Evolutionary conservation across 1,140 invertebrate species (phyloP).

Genomic region (Nomia melanderi): DNA sequence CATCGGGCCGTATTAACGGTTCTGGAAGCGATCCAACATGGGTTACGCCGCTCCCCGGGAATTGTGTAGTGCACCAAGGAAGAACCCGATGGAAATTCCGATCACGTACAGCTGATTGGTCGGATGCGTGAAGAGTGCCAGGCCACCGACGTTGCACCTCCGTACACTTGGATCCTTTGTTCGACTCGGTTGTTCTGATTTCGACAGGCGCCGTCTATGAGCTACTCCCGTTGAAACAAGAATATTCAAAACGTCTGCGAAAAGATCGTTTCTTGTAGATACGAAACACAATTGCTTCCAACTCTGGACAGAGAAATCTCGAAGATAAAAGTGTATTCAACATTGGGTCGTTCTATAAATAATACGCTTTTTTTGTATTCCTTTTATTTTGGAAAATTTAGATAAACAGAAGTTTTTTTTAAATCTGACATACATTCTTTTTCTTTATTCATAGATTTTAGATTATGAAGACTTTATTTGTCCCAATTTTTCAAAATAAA

Average conservation of each 20-base stretch:
- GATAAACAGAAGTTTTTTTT: no score
- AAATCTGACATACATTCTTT: no score
- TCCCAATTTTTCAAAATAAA: no score
- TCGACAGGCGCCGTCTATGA: slow-evolving; percentile 1
- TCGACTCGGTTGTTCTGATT: slow-evolving; percentile 18
- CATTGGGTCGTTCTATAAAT: no score
- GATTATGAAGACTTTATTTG: no score
- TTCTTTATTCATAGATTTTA: no score
- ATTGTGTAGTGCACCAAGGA: slow-evolving; percentile 1
- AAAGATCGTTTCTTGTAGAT: not conserved
- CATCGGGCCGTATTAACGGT: slow-evolving; percentile 26
- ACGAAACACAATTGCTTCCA: not conserved
- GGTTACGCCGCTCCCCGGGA: not conserved
- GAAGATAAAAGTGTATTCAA: no score
- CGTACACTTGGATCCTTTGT: not conserved
- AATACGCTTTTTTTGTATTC: no score
- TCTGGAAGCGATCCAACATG: slow-evolving; percentile 43
- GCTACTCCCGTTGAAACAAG: not conserved
- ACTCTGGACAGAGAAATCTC: no score
- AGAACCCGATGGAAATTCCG: slow-evolving; percentile 33
- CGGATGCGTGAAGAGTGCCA: slow-evolving; percentile 14
- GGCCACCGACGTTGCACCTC: slow-evolving; percentile 24
- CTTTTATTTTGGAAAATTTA: no score
- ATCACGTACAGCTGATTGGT: slow-evolving; percentile 52
- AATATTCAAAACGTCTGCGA: not conserved